Evolutionary conservation across 1,140 invertebrate species (phyloP), one percentile per base, ranked within the genome.

Genomic region (Lanistes nyassanus): DNA sequence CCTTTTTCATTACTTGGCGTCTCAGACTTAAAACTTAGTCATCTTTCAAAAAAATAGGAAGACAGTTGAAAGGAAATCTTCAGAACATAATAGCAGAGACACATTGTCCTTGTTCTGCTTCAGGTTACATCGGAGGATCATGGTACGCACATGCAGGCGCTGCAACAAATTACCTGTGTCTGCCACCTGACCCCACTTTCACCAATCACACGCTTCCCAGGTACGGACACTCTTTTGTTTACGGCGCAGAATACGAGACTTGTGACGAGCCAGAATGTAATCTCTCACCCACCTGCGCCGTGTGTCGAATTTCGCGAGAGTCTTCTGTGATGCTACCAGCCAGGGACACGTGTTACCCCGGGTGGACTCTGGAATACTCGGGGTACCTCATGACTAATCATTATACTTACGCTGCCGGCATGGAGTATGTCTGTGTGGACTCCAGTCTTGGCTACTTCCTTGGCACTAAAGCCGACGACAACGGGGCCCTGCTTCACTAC

Each of bases 261-360:
- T 26, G 29, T 23, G 23, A n/a, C 23, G 56, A 81, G 81, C 67
- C 58, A 78, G 66, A 42, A 76, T 77, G 26, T 82, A 80, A 53
- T 23, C n/a, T 26, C 13, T 26, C 23, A 0, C n/a, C 56, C 29
- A 31, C 29, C 23, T 60, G 56, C 29, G 73, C 69, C 7, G 76
- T 82, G 7, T 83, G 82, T 65, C n/a, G 51, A 2, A 74, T 53
- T 53, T 37, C 60, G 6, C 67, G 79, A 1, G 62, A 39, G 3
- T 64, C n/a, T 11, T 37, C 73, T 16, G 21, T 82, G 21, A 83
- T 83, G 82, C 60, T 83, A 21, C 82, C 82, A 47, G 82, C 65
- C 13, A 72, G 76, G 34, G 77, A 75, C 29, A 37, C 55, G 0
- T 83, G 82, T 60, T 69, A 76, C 39, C 36, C 62, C 0, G 78